phyloP scores from a whole-genome alignment of 2,113 vertebrate genomes.

The Cromileptes altivelis region DNA sequence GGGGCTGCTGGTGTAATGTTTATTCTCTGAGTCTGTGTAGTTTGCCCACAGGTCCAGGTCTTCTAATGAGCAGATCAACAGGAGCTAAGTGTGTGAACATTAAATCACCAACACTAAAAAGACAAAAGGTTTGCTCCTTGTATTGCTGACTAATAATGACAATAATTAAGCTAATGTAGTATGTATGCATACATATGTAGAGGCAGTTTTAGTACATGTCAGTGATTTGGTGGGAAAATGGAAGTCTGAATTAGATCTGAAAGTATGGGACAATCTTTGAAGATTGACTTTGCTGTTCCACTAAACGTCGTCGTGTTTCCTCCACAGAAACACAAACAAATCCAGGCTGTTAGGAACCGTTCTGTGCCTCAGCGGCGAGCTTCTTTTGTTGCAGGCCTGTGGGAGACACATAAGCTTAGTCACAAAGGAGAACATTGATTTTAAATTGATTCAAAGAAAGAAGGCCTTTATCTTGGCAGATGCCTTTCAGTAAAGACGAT shows the following conservation, averaged over 20 bases:
- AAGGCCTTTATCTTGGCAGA: constrained; percentile 28
- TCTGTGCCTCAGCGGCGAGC: neutral
- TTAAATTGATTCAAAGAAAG: constrained; percentile 42
- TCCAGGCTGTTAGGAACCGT: constrained; percentile 7
- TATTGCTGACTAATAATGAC: neutral
- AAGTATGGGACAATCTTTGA: neutral
- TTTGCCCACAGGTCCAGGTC: neutral
- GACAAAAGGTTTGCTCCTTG: neutral
- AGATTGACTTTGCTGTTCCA: neutral
- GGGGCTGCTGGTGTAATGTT: constrained; percentile 11
- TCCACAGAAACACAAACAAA: constrained; percentile 25
- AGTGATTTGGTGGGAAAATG: neutral
- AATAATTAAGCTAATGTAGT: neutral
- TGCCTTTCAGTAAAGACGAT: constrained; percentile 14
- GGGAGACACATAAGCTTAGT: constrained; percentile 34
- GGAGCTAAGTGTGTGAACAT: constrained; percentile 3
- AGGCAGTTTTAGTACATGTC: neutral
- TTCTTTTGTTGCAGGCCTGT: constrained; percentile 5
- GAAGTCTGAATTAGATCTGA: neutral
- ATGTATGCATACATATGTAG: neutral
- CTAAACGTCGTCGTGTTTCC: neutral
- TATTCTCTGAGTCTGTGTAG: neutral
- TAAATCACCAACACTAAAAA: neutral
- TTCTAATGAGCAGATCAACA: neutral
- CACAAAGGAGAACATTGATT: constrained; percentile 41